Percentiles rank a stretch among this genome's conserved stretches.
phyloP scores from a whole-genome alignment of 2,888 invertebrate genomes.

The Erebia palarica region DNA sequence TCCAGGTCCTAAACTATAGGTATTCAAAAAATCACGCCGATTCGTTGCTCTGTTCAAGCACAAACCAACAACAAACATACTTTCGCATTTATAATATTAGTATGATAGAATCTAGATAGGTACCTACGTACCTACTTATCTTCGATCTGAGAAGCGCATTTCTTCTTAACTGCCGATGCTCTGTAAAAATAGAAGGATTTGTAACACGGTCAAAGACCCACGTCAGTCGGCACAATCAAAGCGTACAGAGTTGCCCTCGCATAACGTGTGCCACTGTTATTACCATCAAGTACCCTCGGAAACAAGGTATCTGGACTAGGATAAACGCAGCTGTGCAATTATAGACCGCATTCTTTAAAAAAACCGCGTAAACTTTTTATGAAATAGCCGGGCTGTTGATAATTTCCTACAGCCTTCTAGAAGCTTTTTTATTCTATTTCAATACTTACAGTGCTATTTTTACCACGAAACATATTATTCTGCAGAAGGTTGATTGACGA shows the following conservation, averaged over 20 bases:
- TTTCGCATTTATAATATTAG: too few species aligned
- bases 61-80: too few species aligned
- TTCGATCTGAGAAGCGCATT: not conserved
- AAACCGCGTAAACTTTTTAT: conserved; percentile 42
- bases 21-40: too few species aligned
- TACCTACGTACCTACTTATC: not conserved
- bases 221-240: conserved; percentile 19
- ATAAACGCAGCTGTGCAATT: conserved; percentile 48
- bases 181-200: conserved; percentile 5
- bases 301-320: conserved; percentile 41
- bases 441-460: too few species aligned
- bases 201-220: not conserved
- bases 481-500: too few species aligned
- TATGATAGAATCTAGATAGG: not conserved
- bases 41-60: too few species aligned
- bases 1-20: too few species aligned
- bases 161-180: not conserved
- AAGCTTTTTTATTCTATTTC: too few species aligned
- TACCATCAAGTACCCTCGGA: conserved; percentile 33
- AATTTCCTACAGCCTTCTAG: too few species aligned
- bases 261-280: conserved; percentile 30
- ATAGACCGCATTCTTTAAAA: conserved; percentile 48
- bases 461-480: too few species aligned
- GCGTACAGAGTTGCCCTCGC: not conserved
- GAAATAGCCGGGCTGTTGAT: conserved; percentile 38